A percentile compares a stretch with the other conserved stretches of the same genome.
phyloP scores from a whole-genome alignment of 2,113 vertebrate genomes.

The Oreochromis spilurus region DNA sequence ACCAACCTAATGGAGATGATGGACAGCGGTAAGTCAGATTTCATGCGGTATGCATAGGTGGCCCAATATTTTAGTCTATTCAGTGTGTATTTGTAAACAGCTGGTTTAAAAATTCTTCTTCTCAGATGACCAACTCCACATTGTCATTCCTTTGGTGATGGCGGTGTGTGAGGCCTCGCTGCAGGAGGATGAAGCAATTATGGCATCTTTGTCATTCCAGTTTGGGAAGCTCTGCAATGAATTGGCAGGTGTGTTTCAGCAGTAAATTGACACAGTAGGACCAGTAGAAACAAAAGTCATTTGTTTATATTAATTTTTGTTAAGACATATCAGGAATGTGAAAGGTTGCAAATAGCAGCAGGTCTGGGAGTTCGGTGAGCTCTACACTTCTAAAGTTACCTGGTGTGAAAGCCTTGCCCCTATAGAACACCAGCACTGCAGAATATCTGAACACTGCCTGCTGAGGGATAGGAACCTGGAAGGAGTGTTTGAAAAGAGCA shows the following conservation, averaged over 20 bases:
- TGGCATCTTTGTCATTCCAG: slow-evolving; percentile 87
- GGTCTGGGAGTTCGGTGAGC: neutral
- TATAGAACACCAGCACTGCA: neutral
- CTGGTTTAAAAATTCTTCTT: neutral
- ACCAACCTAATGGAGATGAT: slow-evolving; percentile 87
- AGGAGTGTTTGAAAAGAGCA: neutral
- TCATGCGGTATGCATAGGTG: neutral
- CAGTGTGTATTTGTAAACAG: neutral
- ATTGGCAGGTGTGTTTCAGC: slow-evolving; percentile 77
- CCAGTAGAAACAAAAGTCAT: neutral
- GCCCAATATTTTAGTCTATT: neutral
- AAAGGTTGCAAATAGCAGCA: neutral
- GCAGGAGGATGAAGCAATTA: slow-evolving; percentile 83
- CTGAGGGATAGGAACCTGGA: neutral
- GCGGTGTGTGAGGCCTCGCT: slow-evolving; percentile 20
- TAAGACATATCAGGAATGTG: neutral
- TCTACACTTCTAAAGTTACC: neutral
- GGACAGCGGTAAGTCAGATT: slow-evolving; percentile 77
- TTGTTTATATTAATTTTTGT: neutral
- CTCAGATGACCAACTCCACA: slow-evolving; percentile 41
- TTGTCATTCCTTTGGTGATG: slow-evolving; percentile 52
- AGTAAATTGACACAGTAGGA: neutral
- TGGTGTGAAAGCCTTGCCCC: neutral
- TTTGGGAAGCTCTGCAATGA: slow-evolving; percentile 91
- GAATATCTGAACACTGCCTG: neutral